Evolutionary conservation across 1,140 invertebrate genomes (phyloP).

Genomic region (Helicoverpa zea): DNA sequence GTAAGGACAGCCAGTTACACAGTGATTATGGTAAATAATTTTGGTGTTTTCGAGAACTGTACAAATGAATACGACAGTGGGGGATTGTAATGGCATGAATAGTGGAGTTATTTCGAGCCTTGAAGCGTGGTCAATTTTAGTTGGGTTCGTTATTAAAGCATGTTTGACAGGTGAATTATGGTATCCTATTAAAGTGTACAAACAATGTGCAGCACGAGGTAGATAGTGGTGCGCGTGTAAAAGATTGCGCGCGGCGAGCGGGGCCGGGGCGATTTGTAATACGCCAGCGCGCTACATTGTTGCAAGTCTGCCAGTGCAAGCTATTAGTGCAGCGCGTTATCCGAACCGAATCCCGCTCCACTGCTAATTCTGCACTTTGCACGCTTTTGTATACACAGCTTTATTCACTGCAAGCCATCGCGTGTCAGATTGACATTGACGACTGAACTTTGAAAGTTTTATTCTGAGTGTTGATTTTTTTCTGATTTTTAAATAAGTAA

Average conservation of each 20-base stretch:
- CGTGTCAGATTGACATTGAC: conserved; percentile 44
- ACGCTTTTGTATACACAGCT: conserved; percentile 29
- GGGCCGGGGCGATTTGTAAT: conserved; percentile 44
- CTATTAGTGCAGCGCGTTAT: conserved; percentile 38
- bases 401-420: conserved; percentile 24
- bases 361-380: conserved; percentile 39
- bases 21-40: conserved; percentile 42
- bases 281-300: conserved; percentile 46
- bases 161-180: conserved; percentile 50
- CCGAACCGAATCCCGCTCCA: conserved; percentile 15
- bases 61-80: conserved; percentile 33
- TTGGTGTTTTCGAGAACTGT: conserved; percentile 38
- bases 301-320: conserved; percentile 15
- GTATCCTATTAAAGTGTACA: conserved; percentile 47
- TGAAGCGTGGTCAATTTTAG: conserved; percentile 45
- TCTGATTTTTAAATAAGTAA: too few species aligned
- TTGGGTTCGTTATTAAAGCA: conserved; percentile 43
- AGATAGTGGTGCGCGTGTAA: conserved; percentile 42
- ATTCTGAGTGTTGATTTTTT: not conserved
- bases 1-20: conserved; percentile 26
- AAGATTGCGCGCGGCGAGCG: conserved; percentile 41
- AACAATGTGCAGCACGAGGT: conserved; percentile 44
- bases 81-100: conserved; percentile 29
- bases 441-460: not conserved
- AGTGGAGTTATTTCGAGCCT: conserved; percentile 37